Percentiles rank a stretch among this genome's conserved stretches.
phyloP scores from a whole-genome alignment of 1,140 invertebrate species.

The Drosophila yakuba region DNA sequence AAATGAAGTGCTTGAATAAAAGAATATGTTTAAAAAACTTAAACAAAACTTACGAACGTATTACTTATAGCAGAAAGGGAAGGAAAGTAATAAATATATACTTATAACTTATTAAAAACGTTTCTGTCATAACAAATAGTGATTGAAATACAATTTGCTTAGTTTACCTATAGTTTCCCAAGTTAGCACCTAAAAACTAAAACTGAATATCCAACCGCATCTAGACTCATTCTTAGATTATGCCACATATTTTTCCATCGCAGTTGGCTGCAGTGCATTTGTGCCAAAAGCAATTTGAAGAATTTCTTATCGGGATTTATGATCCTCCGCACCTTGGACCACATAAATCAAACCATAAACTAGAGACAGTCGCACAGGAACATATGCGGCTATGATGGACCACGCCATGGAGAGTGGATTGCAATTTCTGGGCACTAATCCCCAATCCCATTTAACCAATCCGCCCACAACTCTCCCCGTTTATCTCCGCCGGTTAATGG shows the following conservation, averaged over 20 bases:
- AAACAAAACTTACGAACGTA: too few species aligned
- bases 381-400: constrained; percentile 42
- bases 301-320: constrained; percentile 46
- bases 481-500: constrained; percentile 12
- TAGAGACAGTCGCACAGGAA: constrained; percentile 28
- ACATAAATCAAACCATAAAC: constrained; percentile 45
- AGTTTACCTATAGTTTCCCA: too few species aligned
- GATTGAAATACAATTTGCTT: too few species aligned
- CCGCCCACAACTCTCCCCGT: not conserved
- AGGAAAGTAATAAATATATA: too few species aligned
- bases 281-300: constrained; percentile 38
- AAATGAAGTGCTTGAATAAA: not conserved
- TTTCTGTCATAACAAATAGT: too few species aligned
- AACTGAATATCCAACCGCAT: not conserved
- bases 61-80: too few species aligned
- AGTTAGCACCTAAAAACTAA: not conserved
- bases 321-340: constrained; percentile 36
- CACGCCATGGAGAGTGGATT: constrained; percentile 7
- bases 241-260: constrained; percentile 7
- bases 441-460: not conserved
- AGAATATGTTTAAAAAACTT: not conserved
- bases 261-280: constrained; percentile 16
- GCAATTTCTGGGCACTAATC: constrained; percentile 36
- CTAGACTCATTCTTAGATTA: not conserved
- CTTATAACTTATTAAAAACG: too few species aligned